Base-by-base conservation (phyloP, 2,797 vertebrate species). In the Triplophysa yarkandensis region DNA sequence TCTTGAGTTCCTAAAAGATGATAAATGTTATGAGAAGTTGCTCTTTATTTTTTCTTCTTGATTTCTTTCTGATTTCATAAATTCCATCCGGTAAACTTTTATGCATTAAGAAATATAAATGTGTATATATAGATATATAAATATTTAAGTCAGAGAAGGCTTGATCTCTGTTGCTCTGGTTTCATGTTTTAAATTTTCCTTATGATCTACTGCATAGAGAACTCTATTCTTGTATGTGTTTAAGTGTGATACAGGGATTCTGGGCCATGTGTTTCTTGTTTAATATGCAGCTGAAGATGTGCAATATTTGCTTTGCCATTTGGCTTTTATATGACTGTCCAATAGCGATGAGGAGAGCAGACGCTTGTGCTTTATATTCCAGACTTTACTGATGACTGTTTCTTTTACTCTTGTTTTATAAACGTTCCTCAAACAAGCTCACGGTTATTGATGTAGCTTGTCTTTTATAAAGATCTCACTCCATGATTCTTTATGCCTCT, bases 301-400 rank as follows among this genome's bases (percentile, higher is more conserved):
- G 91, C 90, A 92, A 92, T 93, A 92, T 89, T 89, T 89, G 82
- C 87, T 88, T 90, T 86, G 70, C 81, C 77, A 82, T 83, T 86
- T 85, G 86, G 76, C 75, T 78, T 83, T 81, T 77, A 71, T 87
- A 77, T 81, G 58, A 81, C 69, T 83, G 81, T 81, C 76, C 73
- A 46, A 70, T 76, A 64, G 83, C 64, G 77, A 81, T 84, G 80
- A 85, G 77, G 79, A 70, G 72, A 68, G 28, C 17, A 66, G 67
- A 19, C 10, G 76, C 75, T 82, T 78, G 62, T 36, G 34, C 67
- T 84, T 85, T 86, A 80, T 85, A 78, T 84, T 86, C 65, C 71
- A 75, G 87, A 86, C 85, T 88, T 82, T 72, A 85, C 52, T 69
- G 86, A 64, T 71, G 46, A 84, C 73, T 84, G 82, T 83, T 84